These are phyloP conservation scores for Callithrix jacchus DNA, from an alignment of 2,113 vertebrate genomes.

Conservation along the genomic window DNA sequence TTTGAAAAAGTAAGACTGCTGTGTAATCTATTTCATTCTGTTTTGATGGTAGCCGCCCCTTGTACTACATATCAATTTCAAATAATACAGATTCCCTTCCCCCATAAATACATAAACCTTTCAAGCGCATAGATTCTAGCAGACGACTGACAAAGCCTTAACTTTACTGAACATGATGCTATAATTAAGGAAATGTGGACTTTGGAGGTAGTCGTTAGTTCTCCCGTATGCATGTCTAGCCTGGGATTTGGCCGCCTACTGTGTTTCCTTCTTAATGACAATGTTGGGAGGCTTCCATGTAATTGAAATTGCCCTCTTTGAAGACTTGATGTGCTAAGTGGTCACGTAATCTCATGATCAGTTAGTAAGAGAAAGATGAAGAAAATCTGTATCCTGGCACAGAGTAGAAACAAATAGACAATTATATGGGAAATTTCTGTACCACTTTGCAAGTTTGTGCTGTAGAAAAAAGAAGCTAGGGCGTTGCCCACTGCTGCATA, in stretches of 20 bases:
- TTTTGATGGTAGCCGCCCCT: conserved; percentile 3
- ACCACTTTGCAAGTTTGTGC: not conserved
- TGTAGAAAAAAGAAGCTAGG: not conserved
- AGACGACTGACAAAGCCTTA: conserved; percentile 57
- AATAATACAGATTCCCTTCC: conserved; percentile 7
- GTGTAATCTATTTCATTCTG: not conserved
- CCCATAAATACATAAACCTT: conserved; percentile 11
- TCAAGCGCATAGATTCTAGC: conserved; percentile 40
- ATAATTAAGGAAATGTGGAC: conserved; percentile 69
- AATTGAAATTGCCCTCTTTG: conserved; percentile 66
- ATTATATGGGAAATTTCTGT: conserved; percentile 12
- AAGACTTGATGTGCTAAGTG: conserved; percentile 61
- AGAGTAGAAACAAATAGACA: conserved; percentile 51
- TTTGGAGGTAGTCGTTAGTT: conserved; percentile 66
- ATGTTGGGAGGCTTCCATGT: conserved; percentile 42
- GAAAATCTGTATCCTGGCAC: conserved; percentile 25
- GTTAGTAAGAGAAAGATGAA: conserved; percentile 18
- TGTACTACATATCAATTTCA: not conserved
- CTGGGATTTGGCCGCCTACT: conserved; percentile 50
- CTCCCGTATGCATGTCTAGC: not conserved
- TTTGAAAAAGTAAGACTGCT: conserved; percentile 28
- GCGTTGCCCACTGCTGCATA: not conserved
- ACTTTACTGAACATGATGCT: conserved; percentile 36
- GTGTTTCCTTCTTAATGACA: conserved; percentile 69
- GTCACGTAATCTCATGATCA: conserved; percentile 60